Evolutionary conservation across 2,113 vertebrate genomes (phyloP).

Genomic region (Coreoperca whiteheadi): DNA sequence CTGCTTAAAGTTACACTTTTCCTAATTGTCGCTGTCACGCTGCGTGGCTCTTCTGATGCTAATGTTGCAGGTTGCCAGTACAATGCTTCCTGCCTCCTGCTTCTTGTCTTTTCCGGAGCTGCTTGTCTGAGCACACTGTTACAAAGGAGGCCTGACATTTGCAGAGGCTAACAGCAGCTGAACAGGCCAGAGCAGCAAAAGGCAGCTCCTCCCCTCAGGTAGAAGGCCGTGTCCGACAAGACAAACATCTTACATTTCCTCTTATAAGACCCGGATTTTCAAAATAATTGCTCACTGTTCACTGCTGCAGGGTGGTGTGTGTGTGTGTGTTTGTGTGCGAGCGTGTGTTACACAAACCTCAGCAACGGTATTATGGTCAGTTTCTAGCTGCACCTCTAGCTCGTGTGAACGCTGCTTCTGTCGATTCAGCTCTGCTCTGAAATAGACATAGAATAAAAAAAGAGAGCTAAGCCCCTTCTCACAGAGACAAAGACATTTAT

Average conservation of each 20-base stretch:
- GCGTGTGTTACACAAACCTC: constrained; percentile 85
- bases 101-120: constrained; percentile 1
- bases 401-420: constrained; percentile 90
- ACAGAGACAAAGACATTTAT: not conserved
- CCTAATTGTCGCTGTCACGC: not conserved
- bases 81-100: constrained; percentile 3
- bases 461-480: not conserved
- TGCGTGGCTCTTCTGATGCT: not conserved
- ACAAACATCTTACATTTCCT: not conserved
- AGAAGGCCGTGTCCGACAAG: not conserved
- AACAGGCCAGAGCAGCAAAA: constrained; percentile 6
- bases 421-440: constrained; percentile 89
- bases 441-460: constrained; percentile 31
- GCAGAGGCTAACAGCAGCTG: constrained; percentile 4
- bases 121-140: not conserved
- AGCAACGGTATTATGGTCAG: constrained; percentile 83
- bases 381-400: constrained; percentile 88
- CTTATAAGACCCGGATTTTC: not conserved
- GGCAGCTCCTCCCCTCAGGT: not conserved
- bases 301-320: not conserved
- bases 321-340: not conserved
- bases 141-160: constrained; percentile 22
- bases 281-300: not conserved
- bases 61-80: not conserved
- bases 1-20: not conserved